Base-by-base conservation (phyloP, 2,113 vertebrate genomes). In the Ceyx melanurus region DNA sequence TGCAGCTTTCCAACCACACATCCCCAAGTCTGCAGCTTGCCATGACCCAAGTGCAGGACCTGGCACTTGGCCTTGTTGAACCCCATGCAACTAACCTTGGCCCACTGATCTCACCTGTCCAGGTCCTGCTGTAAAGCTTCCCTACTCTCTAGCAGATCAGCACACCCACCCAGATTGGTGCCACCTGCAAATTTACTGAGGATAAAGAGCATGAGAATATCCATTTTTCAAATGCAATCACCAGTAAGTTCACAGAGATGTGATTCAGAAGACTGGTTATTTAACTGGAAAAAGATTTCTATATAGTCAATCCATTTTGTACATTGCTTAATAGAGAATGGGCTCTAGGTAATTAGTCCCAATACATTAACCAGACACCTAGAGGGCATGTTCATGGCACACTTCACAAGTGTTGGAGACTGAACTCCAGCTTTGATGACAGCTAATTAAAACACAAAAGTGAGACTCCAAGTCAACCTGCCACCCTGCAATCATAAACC, bases 361-460 rank as follows among this genome's bases (percentile, higher is more conserved):
- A 58, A 82, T 94, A 85, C 66, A 87, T 85, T 79, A 92, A 56
- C 46, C 71, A 40, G 22, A 71, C 22, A 82, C 37, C 58, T 40
- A 26, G 28, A 89, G 23, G 61, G 33, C 67, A 82, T 4, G 66
- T 66, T 94, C 80, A 61, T 20, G 20, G 73, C 57, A 88, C 5
- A 13, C 37, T 79, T 92, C 60, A 37, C 56, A 81, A 93, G 50
- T 22, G 17, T 31, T 40, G 40, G 57, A 84, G 66, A 50, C 57
- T 72, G 83, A 92, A 92, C 71, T 68, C 53, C 28, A 88, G 70
- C 61, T 65, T 20, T 50, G 81, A 65, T 51, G 80, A 54, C 31
- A 82, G 80, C 45, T 82, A 92, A 86, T 95, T 94, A 93, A 91
- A 94, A 65, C 45, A 60, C 43, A 43, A 33, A 83, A 88, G 13